Conservation (phyloP, 2,797 vertebrate genomes). For the Phrynocephalus vlangalii region DNA sequence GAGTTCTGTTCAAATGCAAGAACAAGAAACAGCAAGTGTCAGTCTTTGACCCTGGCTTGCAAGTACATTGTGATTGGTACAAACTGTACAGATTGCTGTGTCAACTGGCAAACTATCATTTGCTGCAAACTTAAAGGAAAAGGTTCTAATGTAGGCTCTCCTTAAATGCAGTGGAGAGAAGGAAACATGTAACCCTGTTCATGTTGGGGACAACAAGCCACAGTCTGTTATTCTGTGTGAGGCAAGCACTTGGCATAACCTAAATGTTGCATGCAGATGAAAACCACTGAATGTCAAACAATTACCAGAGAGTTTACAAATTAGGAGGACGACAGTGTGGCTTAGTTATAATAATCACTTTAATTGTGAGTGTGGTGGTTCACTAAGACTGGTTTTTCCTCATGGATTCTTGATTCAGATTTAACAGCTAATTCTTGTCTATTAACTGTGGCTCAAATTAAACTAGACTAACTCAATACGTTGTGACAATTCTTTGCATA, state of each 20-base stretch:
- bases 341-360: no score
- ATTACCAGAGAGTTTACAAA: background rate
- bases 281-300: background rate
- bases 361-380: background rate
- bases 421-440: background rate
- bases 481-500: slow-evolving; percentile 3
- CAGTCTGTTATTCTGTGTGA: background rate
- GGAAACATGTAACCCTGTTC: background rate
- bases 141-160: background rate
- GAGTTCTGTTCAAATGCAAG: background rate
- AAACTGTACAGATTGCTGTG: background rate
- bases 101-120: background rate
- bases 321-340: background rate
- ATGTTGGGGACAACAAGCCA: background rate
- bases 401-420: background rate
- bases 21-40: background rate
- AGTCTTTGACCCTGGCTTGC: background rate
- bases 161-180: background rate
- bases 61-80: background rate
- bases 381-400: background rate
- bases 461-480: background rate
- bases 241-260: background rate
- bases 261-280: background rate
- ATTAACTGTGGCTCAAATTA: background rate
- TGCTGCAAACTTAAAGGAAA: background rate